These are phyloP conservation scores for Neoseiulus cucumeris DNA, from an alignment of 1,140 invertebrate genomes.

Conservation along the genomic window DNA sequence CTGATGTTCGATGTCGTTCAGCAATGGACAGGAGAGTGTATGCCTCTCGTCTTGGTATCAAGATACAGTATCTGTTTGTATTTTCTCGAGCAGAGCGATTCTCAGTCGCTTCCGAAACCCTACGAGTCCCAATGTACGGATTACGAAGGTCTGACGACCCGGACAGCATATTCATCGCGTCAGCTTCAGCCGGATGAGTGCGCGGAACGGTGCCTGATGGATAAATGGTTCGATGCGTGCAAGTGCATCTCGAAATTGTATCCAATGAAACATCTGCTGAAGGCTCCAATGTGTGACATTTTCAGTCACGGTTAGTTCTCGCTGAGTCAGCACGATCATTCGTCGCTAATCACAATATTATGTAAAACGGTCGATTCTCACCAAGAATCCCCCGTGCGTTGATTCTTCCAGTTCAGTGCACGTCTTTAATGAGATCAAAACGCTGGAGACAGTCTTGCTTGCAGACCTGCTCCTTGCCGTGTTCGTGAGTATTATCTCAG, in stretches of 20 bases:
- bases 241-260: slow-evolving; percentile 4
- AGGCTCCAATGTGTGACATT: not conserved
- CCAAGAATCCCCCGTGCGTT: not conserved
- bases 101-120: not conserved
- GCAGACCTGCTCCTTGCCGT: not conserved
- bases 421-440: not conserved
- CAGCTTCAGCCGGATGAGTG: not conserved
- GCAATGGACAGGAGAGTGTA: too few relatives aligned
- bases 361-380: too few relatives aligned
- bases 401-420: not conserved
- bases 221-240: slow-evolving; percentile 1
- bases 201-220: not conserved
- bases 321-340: too few relatives aligned
- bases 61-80: too few relatives aligned
- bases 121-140: not conserved
- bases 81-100: not conserved
- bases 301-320: not conserved
- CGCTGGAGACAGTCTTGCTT: not conserved
- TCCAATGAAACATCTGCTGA: not conserved
- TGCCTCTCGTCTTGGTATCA: too few relatives aligned
- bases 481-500: not conserved
- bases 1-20: too few relatives aligned
- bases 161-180: not conserved
- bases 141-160: not conserved
- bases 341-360: too few relatives aligned